phyloP scores from a whole-genome alignment of 2,888 invertebrate genomes.

The Cephus spinipes region DNA sequence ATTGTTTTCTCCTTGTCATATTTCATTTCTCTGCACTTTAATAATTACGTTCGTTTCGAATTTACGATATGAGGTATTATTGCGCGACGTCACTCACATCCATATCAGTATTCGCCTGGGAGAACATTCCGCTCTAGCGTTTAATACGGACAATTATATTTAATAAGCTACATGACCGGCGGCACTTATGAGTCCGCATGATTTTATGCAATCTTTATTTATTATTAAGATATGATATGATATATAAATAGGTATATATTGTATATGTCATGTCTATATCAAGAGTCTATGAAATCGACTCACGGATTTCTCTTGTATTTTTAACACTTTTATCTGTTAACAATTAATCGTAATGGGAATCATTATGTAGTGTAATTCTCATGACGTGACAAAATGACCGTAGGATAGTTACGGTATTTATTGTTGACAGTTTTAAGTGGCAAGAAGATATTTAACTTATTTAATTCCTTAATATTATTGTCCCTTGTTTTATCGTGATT shows the following conservation, averaged over 20 bases:
- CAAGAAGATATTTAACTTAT: not conserved
- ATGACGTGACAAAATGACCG: not conserved
- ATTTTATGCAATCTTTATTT: constrained; percentile 4
- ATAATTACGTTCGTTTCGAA: constrained; percentile 9
- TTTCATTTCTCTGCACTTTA: not conserved
- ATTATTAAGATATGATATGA: not conserved
- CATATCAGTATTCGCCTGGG: constrained; percentile 22
- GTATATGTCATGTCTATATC: not conserved
- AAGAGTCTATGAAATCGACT: not conserved
- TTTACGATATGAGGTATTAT: constrained; percentile 11
- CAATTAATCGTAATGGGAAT: not conserved
- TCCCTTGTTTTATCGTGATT: not conserved
- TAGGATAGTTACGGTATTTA: not conserved
- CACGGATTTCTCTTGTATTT: not conserved
- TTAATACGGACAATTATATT: not conserved
- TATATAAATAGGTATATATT: not conserved
- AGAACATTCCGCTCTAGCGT: not conserved
- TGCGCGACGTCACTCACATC: constrained; percentile 14
- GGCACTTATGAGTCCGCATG: not conserved
- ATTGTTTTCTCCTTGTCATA: not conserved
- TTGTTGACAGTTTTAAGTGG: not conserved
- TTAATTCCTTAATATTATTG: not conserved
- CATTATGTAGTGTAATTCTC: not conserved
- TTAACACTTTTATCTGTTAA: not conserved
- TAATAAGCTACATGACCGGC: constrained; percentile 5